Conservation (phyloP, 2,797 vertebrate species). For the Lagorchestes hirsutus region DNA sequence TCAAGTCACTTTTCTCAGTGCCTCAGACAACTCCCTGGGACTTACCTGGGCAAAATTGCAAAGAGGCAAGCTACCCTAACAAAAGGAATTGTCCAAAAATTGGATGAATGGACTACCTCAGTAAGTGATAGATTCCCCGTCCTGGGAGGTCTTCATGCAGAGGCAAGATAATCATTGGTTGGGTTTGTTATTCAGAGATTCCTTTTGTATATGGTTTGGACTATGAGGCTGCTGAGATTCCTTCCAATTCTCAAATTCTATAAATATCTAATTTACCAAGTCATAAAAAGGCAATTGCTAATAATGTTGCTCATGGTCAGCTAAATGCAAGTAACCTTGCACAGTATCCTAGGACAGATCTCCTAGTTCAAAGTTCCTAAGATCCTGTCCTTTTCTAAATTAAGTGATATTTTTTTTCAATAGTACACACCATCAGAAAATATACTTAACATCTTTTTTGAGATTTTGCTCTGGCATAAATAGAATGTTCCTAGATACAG, state of each 20-base stretch:
- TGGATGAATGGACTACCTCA: not conserved
- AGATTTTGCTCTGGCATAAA: slow-evolving; percentile 21
- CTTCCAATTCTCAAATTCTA: not conserved
- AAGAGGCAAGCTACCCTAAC: not conserved
- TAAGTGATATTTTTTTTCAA: not conserved
- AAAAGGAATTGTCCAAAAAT: not conserved
- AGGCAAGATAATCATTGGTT: not conserved
- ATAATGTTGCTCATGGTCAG: not conserved
- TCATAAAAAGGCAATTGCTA: not conserved
- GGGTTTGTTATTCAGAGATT: not conserved
- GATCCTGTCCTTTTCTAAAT: not conserved
- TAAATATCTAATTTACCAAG: not conserved
- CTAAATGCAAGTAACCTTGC: not conserved
- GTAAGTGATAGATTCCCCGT: not conserved
- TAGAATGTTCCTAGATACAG: slow-evolving; percentile 27
- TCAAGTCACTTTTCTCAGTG: not conserved
- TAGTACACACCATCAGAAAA: not conserved
- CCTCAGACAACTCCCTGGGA: not conserved
- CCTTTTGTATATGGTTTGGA: not conserved
- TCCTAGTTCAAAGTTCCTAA: not conserved
- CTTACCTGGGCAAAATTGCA: not conserved
- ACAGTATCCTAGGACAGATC: not conserved
- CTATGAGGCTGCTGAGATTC: not conserved
- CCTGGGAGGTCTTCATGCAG: not conserved
- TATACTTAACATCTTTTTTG: slow-evolving; percentile 2